Evolutionary conservation across 2,888 invertebrate species (phyloP).

Genomic region (Ophion obscuratus): DNA sequence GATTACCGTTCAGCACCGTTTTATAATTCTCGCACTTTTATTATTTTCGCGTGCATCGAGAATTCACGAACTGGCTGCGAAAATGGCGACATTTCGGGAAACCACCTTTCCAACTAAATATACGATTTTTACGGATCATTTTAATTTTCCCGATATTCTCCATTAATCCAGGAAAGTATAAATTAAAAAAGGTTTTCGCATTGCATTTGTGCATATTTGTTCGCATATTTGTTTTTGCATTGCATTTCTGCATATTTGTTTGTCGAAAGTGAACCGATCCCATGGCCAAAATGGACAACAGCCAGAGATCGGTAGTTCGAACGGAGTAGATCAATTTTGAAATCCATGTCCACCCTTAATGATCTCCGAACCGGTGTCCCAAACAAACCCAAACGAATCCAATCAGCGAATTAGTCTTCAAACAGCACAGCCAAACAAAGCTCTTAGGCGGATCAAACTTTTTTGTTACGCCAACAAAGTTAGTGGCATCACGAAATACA

Average conservation of each 20-base stretch:
- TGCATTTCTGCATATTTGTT: not conserved
- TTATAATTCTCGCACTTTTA: slow-evolving; percentile 2
- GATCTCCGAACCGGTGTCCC: not conserved
- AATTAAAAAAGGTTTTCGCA: not conserved
- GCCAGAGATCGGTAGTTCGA: not conserved
- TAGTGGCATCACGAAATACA: not conserved
- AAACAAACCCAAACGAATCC: not conserved
- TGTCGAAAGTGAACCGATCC: too few relatives aligned
- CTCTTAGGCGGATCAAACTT: slow-evolving; percentile 22
- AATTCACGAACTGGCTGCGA: not conserved
- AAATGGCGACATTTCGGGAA: not conserved
- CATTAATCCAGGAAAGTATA: not conserved
- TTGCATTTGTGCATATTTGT: too few relatives aligned
- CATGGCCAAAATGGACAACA: not conserved
- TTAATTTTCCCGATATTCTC: not conserved
- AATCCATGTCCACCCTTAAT: not conserved
- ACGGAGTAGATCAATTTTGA: not conserved
- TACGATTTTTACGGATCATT: not conserved
- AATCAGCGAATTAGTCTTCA: not conserved
- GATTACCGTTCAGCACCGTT: slow-evolving; percentile 13
- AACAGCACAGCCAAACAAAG: not conserved
- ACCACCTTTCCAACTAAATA: not conserved
- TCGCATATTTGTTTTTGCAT: not conserved
- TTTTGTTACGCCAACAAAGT: slow-evolving; percentile 23
- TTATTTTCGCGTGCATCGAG: not conserved